These are phyloP conservation scores for Ammodramus savannarum DNA, from an alignment of 2,113 vertebrate species.

Conservation along the genomic window DNA sequence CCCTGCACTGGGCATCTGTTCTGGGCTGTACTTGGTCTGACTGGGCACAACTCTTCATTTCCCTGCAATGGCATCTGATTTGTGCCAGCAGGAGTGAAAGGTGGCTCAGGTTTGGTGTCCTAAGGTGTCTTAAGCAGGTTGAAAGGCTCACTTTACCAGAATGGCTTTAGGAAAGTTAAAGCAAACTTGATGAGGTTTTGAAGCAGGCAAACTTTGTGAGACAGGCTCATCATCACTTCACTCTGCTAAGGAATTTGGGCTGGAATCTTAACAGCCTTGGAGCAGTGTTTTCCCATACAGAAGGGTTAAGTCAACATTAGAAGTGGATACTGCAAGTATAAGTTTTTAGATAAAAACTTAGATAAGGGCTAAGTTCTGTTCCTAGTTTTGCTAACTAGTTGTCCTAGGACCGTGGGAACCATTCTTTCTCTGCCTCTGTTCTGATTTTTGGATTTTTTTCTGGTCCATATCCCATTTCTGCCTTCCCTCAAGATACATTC, in stretches of 20 bases:
- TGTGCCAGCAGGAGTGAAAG: background rate
- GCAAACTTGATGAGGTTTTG: background rate
- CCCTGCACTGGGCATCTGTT: background rate
- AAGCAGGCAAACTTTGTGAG: background rate
- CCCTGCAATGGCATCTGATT: background rate
- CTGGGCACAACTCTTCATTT: background rate
- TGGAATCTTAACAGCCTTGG: background rate
- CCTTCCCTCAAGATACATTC: constrained; percentile 1
- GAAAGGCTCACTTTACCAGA: background rate
- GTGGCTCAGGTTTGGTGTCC: background rate
- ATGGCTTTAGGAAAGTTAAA: background rate
- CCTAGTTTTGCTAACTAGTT: background rate
- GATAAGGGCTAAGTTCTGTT: background rate
- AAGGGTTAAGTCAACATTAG: background rate
- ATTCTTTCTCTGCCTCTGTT: background rate
- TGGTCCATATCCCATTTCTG: constrained; percentile 11
- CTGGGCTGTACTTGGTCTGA: background rate
- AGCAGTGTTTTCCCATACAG: background rate
- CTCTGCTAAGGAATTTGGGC: background rate
- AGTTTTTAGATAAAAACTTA: background rate
- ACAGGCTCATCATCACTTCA: fast-evolving
- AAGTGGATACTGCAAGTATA: background rate
- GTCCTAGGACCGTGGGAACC: background rate
- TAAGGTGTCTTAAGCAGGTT: background rate
- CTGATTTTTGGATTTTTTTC: background rate